Base-by-base conservation (phyloP, 2,888 invertebrate genomes). In the Marronus borbonicus region DNA sequence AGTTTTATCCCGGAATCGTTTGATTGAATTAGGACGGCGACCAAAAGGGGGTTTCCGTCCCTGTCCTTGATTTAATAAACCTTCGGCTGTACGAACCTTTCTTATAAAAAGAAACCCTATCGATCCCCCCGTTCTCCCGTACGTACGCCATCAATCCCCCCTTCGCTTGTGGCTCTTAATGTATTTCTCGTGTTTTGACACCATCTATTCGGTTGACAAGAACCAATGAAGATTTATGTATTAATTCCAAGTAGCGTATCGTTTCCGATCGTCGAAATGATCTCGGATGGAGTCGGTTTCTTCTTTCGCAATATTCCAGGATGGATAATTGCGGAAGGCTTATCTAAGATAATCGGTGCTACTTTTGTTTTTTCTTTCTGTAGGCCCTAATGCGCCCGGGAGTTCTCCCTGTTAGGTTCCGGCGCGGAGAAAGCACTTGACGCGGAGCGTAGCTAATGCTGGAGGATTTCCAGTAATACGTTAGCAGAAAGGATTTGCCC, bases 181-280 rank as follows among this genome's bases (percentile, higher is more conserved):
- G 65, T 65, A 65, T 65, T 65, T 65, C 65, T 65, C 65, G 65
- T 65, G 65, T 65, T 65, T 65, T 65, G 65, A 65, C 65, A 17
- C 65, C 36, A 39, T 39, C 44, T 44, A 44, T 44, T 44, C 44
- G 20, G 20, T 8, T 28, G 62, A 62, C 28, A 24, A 7, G 24
- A 62, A 14, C 44, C 44, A 44, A 44, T 44, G 44, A 44, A 44
- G 44, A 44, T 44, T 44, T 44, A 44, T 44, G 62, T 20, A 60
- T 14, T 12, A 17, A 20, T 20, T 55, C n/a, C 24, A 62, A 28
- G 24, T 12, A 8, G 28, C 24, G 28, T 28, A 62, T 5, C 8
- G 44, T 12, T 44, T 1, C 3, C 31, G 62, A 62, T 20, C 8
- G 14, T 36, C 8, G 31, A 62, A 62, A 24, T 28, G 8, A 62